A percentile compares a stretch with the other conserved stretches of the same genome.
Conservation (phyloP, 2,113 vertebrate genomes). For the Eulemur rufifrons region DNA sequence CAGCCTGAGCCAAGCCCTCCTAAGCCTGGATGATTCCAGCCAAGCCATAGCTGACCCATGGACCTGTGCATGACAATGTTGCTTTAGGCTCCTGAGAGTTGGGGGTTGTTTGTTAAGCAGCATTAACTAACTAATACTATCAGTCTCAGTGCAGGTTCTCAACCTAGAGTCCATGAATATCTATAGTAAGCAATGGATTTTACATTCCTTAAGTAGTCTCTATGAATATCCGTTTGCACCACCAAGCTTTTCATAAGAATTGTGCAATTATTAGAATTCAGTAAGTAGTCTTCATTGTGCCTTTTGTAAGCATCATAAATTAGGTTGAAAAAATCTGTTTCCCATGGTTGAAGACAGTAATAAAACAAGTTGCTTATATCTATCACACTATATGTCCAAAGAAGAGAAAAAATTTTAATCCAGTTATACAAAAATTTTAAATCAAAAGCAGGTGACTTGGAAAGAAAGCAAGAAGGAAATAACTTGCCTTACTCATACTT, state of each 20-base stretch:
- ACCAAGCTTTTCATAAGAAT: background rate
- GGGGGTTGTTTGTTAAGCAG: background rate
- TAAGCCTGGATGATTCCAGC: background rate
- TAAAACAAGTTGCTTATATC: background rate
- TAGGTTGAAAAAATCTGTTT: background rate
- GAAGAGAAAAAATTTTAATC: background rate
- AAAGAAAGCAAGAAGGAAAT: background rate
- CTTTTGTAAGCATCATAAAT: background rate
- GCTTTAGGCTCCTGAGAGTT: background rate
- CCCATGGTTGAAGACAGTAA: background rate
- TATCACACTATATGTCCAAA: background rate
- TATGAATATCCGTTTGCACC: background rate
- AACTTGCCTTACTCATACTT: background rate
- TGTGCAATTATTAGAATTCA: conserved; percentile 2
- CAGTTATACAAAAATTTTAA: background rate
- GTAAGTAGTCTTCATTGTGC: background rate
- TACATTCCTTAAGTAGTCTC: background rate
- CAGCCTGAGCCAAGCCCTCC: background rate
- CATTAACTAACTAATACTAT: background rate
- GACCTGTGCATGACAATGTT: background rate
- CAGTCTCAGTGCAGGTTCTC: background rate
- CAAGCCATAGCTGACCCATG: background rate
- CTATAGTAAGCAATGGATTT: background rate
- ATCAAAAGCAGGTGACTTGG: background rate
- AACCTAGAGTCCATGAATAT: background rate